These are phyloP conservation scores for Acestrorhynchus altus DNA, from an alignment of 2,797 vertebrate genomes.

Conservation along the genomic window DNA sequence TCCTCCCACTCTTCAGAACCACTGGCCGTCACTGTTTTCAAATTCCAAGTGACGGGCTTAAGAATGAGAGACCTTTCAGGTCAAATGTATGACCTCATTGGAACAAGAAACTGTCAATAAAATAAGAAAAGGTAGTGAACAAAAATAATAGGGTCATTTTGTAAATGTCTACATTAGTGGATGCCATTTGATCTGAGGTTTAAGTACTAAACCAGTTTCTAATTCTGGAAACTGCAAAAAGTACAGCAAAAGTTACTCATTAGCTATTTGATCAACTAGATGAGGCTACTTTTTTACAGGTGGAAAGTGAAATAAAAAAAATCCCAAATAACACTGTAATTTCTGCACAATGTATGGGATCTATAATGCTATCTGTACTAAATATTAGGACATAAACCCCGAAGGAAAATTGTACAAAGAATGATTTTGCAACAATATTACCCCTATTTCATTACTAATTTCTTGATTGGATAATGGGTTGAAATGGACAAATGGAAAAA, in stretches of 20 bases:
- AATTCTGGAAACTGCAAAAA: background rate
- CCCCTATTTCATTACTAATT: no score
- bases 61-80: conserved; percentile 1
- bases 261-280: background rate
- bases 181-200: background rate
- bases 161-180: background rate
- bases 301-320: background rate
- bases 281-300: background rate
- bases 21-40: background rate
- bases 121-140: no score
- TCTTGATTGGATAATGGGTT: no score
- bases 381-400: background rate
- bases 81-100: no score
- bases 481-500: no score
- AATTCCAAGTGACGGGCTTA: background rate
- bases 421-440: no score
- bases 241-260: background rate
- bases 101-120: no score
- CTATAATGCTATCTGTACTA: background rate
- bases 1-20: conserved; percentile 6
- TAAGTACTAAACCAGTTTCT: conserved; percentile 8
- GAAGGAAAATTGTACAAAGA: no score
- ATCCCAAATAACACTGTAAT: background rate
- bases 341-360: background rate
- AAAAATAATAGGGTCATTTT: no score